A percentile compares a stretch with the other conserved stretches of the same genome.
phyloP scores from a whole-genome alignment of 2,797 vertebrate genomes.

The Todus mexicanus region DNA sequence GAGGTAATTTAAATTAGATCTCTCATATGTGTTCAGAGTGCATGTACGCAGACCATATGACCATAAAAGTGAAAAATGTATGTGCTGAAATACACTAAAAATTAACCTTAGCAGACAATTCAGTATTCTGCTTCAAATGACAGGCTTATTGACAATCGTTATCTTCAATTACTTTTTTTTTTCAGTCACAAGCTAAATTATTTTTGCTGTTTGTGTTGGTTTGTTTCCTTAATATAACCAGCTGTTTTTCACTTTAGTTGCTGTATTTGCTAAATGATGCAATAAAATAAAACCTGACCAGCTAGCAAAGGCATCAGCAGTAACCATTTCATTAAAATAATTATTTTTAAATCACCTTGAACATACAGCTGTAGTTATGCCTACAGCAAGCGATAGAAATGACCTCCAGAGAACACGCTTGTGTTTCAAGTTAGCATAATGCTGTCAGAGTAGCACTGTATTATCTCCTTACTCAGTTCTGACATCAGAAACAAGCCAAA shows the following conservation, averaged over 20 bases:
- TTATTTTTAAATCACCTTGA: conserved; percentile 15
- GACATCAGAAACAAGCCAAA: not conserved
- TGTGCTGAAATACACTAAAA: not conserved
- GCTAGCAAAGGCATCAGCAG: not conserved
- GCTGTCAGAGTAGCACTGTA: not conserved
- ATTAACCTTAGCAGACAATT: not conserved
- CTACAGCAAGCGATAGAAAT: not conserved
- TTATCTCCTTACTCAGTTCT: not conserved
- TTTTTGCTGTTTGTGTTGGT: not conserved
- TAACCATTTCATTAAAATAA: not conserved
- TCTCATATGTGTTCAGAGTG: not conserved
- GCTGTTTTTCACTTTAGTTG: not conserved
- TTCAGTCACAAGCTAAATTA: not conserved
- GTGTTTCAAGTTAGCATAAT: not conserved
- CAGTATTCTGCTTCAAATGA: not conserved
- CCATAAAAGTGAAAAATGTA: not conserved
- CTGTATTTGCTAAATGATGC: conserved; percentile 1
- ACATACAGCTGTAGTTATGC: not conserved
- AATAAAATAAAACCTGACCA: not conserved
- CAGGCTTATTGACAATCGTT: not conserved
- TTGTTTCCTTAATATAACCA: conserved; percentile 4
- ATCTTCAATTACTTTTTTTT: not conserved
- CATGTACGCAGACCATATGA: not conserved
- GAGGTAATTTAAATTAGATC: not conserved
- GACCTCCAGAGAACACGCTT: not conserved